Conservation (phyloP, 2,113 vertebrate species). For the Osmerus mordax region DNA sequence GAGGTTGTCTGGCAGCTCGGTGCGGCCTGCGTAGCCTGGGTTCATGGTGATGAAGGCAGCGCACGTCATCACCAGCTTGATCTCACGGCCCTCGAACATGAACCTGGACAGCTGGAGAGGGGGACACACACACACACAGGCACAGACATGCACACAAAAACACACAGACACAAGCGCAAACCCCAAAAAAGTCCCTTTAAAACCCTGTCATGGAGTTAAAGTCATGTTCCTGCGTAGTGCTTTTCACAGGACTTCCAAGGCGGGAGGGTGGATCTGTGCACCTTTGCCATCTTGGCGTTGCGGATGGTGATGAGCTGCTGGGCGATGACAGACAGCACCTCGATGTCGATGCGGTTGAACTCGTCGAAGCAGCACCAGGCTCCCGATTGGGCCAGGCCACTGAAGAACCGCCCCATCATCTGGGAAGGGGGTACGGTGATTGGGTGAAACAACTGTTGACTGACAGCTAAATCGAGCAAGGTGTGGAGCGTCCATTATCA, state of each 20-base stretch:
- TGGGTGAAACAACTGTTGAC: background rate
- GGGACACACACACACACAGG: background rate
- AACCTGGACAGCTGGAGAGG: conserved; percentile 75
- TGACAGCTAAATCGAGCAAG: background rate
- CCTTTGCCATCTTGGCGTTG: conserved; percentile 79
- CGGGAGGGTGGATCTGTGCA: conserved; percentile 27
- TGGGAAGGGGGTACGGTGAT: conserved; percentile 35
- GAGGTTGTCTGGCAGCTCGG: conserved; percentile 84
- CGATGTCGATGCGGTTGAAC: conserved; percentile 83
- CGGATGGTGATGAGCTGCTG: conserved; percentile 82
- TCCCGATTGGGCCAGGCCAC: conserved; percentile 80
- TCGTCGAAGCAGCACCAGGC: conserved; percentile 84
- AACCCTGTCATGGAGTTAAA: no score
- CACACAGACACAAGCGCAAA: no score
- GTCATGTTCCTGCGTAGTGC: no score
- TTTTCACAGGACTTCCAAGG: no score
- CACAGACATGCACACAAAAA: background rate
- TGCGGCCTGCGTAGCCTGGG: conserved; percentile 85
- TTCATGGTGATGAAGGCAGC: conserved; percentile 91
- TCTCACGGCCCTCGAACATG: conserved; percentile 86
- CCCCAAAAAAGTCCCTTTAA: no score
- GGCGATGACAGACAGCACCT: conserved; percentile 82
- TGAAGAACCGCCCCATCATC: conserved; percentile 87
- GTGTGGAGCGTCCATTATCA: no score
- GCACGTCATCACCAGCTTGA: conserved; percentile 83